phyloP scores from a whole-genome alignment of 2,113 vertebrate species.

The Cavia aperea region DNA sequence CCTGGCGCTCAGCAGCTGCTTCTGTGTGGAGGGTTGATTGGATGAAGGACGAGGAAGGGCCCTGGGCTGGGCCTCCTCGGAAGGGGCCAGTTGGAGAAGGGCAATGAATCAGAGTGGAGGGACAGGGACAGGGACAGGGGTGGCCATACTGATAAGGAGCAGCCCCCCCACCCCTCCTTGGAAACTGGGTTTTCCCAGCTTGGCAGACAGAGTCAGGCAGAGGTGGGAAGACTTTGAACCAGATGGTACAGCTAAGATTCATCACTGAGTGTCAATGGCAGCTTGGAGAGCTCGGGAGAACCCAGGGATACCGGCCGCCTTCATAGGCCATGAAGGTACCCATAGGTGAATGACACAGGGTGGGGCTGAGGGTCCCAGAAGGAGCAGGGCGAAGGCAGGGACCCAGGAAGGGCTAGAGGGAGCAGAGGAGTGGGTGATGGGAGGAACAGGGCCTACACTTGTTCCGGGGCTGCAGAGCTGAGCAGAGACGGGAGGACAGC shows the following conservation, averaged over 20 bases:
- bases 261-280: not conserved
- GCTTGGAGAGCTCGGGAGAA: not conserved
- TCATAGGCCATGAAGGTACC: not conserved
- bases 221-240: not conserved
- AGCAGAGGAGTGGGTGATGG: too few relatives aligned
- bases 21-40: not conserved
- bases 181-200: not conserved
- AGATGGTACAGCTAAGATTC: not conserved
- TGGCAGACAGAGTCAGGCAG: not conserved
- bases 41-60: not conserved
- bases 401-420: not conserved
- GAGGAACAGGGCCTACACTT: not conserved
- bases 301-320: not conserved
- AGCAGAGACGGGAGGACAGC: not conserved
- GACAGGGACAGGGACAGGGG: not conserved
- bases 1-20: not conserved
- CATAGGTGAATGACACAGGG: not conserved
- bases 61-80: not conserved
- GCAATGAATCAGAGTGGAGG: not conserved
- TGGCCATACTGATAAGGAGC: not conserved
- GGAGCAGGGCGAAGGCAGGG: not conserved
- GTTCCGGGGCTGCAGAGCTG: not conserved
- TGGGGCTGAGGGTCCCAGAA: not conserved
- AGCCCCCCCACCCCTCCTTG: not conserved
- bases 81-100: not conserved